Percentiles rank a stretch among this genome's conserved stretches.
Conservation (phyloP, 1,140 invertebrate genomes). For the Aleiodes sp. region DNA sequence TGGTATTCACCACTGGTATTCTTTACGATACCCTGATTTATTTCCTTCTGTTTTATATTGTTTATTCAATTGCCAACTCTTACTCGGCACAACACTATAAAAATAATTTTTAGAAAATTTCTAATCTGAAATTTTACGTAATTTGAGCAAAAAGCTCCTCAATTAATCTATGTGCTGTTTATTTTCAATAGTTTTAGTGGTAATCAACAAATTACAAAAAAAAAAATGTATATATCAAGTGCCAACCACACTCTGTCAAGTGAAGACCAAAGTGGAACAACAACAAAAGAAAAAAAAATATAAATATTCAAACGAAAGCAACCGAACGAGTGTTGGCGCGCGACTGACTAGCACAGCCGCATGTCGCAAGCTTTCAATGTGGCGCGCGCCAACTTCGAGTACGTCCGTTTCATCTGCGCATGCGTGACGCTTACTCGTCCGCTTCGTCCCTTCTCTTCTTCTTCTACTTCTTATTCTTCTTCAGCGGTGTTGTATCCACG, state of each 20-base stretch:
- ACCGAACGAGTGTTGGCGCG: constrained; percentile 58
- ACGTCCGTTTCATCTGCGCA: constrained; percentile 38
- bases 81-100: neutral
- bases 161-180: no score
- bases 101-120: neutral
- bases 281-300: neutral
- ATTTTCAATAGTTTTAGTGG: neutral
- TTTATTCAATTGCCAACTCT: neutral
- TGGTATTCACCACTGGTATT: no score
- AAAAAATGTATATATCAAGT: neutral
- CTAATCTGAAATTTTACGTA: no score
- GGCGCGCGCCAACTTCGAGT: constrained; percentile 47
- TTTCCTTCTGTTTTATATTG: neutral
- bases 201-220: neutral
- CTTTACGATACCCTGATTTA: no score
- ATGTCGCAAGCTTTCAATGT: constrained; percentile 66
- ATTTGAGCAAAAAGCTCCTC: no score
- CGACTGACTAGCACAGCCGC: constrained; percentile 57
- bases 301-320: constrained; percentile 31
- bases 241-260: neutral
- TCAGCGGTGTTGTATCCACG: no score
- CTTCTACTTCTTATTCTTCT: no score
- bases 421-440: constrained; percentile 15
- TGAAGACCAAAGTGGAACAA: neutral
- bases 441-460: constrained; percentile 1